Evolutionary conservation across 2,113 vertebrate species (phyloP), one percentile per base, ranked within the genome.

Genomic region (Ammodramus savannarum): DNA sequence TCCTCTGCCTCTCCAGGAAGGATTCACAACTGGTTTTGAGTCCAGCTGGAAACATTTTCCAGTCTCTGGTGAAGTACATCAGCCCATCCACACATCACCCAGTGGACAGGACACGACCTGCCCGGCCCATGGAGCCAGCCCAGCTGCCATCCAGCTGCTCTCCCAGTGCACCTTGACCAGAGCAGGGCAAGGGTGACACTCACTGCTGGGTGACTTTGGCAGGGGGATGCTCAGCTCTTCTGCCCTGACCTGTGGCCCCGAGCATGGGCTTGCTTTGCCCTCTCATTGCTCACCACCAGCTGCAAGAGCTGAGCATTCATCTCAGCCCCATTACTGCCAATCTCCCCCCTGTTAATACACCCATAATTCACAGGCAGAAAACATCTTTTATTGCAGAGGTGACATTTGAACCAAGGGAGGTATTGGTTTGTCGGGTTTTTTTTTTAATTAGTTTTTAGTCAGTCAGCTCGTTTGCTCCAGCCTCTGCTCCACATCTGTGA

Each of bases 241-340:
- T 65, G 12, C 59, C 49, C 77, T 7, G 10, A 11, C 34, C 38
- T 57, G 0, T 4, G 1, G 39, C 5, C 10, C 3, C 1, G 27
- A 27, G 29, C 0, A 0, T 55, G 83, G 72, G 36, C 36, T 92
- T 0, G 0, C 43, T 66, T 54, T 55, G 61, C 76, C 65, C 15
- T 75, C 0, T 0, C 16, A 1, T 22, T 68, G 74, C 48, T 92
- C 57, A 38, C 14, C 52, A 8, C n/a, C 58, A 65, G 58, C 81
- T 82, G 69, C 6, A 39, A 57, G 26, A 61, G 15, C 31, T 32
- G 66, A 4, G 32, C 25, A 23, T 52, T 72, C 22, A 17, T 15
- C 85, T 49, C 68, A 74, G 25, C 39, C 66, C 36, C 7, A 13
- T 43, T 21, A 27, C 36, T 66, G 69, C 32, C 69, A 41, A 54